These are phyloP conservation scores for Myotis planiceps DNA, from an alignment of 2,797 vertebrate genomes.

Conservation along the genomic window DNA sequence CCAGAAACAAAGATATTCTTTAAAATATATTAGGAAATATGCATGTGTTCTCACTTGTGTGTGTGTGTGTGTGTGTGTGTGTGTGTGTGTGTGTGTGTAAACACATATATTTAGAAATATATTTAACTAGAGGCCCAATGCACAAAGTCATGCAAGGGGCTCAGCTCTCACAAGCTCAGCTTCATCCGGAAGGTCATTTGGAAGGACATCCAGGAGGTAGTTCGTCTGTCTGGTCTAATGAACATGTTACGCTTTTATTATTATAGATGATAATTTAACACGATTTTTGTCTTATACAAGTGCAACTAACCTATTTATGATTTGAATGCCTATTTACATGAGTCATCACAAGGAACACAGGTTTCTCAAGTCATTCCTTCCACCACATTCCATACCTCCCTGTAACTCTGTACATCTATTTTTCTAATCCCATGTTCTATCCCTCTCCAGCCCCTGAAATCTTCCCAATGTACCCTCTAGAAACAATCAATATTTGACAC, in stretches of 20 bases:
- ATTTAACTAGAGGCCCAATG: too few relatives aligned
- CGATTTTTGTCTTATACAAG: not conserved
- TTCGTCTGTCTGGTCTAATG: too few relatives aligned
- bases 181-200: too few relatives aligned
- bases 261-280: not conserved
- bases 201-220: too few relatives aligned
- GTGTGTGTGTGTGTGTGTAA: not conserved
- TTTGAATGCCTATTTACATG: not conserved
- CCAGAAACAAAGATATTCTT: not conserved
- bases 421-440: not conserved
- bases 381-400: not conserved
- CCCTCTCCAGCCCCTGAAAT: not conserved
- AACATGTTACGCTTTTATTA: too few relatives aligned
- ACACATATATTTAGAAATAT: not conserved
- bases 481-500: not conserved
- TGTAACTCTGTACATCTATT: not conserved
- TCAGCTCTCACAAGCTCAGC: too few relatives aligned
- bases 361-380: not conserved
- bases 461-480: not conserved
- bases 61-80: not conserved
- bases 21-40: not conserved
- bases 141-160: too few relatives aligned
- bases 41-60: not conserved
- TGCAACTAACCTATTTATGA: not conserved
- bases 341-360: not conserved